Evolutionary conservation across 2,797 vertebrate genomes (phyloP).

Genomic region (Aulostomus chinensis): DNA sequence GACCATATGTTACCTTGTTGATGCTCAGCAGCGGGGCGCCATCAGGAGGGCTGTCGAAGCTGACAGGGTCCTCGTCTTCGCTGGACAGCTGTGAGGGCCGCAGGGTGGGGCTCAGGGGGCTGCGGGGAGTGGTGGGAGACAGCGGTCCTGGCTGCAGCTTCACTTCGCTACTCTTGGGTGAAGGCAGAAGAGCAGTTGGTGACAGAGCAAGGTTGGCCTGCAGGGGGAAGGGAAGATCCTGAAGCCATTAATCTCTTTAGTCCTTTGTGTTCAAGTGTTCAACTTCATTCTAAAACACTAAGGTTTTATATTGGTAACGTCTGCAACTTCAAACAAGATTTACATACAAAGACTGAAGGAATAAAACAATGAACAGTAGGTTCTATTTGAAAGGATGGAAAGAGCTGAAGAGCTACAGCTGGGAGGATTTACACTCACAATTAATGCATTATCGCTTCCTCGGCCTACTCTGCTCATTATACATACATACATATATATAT

Average conservation of each 20-base stretch:
- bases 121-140: constrained; percentile 43
- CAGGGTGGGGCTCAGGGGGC: constrained; percentile 39
- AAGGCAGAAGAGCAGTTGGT: constrained; percentile 70
- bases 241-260: constrained; percentile 20
- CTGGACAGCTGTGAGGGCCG: constrained; percentile 46
- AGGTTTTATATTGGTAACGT: too few species aligned
- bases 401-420: too few species aligned
- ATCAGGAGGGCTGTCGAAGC: constrained; percentile 75
- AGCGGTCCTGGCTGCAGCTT: constrained; percentile 61
- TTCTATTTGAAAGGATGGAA: too few species aligned
- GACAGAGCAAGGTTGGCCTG: constrained; percentile 82
- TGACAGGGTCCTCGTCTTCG: constrained; percentile 71
- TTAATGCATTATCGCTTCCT: too few species aligned
- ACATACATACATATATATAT: too few species aligned
- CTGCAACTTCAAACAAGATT: too few species aligned
- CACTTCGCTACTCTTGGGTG: constrained; percentile 72
- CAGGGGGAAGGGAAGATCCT: constrained; percentile 11
- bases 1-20: constrained; percentile 81
- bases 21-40: constrained; percentile 69
- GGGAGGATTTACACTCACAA: too few species aligned
- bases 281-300: too few species aligned
- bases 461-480: too few species aligned
- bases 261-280: constrained; percentile 3
- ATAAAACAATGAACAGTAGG: too few species aligned
- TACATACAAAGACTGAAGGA: too few species aligned